A percentile compares a stretch with the other conserved stretches of the same genome.
Conservation (phyloP, 2,888 invertebrate species). For the Drosophila prolongata region DNA sequence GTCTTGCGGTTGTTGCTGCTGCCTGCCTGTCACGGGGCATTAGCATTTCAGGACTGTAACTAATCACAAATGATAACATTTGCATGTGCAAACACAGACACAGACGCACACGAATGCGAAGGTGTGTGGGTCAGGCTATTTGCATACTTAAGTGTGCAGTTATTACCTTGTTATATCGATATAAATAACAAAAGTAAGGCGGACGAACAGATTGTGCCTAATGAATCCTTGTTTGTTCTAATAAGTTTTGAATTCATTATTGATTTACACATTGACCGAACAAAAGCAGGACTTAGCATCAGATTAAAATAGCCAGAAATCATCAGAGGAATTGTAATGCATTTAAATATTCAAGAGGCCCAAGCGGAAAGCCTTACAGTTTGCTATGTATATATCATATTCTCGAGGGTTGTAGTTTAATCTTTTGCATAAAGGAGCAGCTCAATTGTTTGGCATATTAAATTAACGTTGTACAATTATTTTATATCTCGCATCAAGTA, state of each 20-base stretch:
- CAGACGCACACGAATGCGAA: slow-evolving; percentile 41
- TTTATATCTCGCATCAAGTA: slow-evolving; percentile 40
- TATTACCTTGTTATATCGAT: slow-evolving; percentile 81
- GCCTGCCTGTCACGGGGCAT: slow-evolving; percentile 52
- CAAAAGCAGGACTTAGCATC: slow-evolving; percentile 29
- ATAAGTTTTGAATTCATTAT: slow-evolving; percentile 74
- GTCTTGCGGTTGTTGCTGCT: slow-evolving; percentile 46
- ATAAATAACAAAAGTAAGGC: slow-evolving; percentile 63
- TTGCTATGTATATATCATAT: not conserved
- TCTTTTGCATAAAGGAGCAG: slow-evolving; percentile 8
- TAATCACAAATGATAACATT: slow-evolving; percentile 81
- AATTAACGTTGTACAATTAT: slow-evolving; percentile 4
- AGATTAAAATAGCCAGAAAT: slow-evolving; percentile 32
- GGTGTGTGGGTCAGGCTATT: slow-evolving; percentile 63
- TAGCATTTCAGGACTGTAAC: slow-evolving; percentile 73
- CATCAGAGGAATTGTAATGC: slow-evolving; percentile 25
- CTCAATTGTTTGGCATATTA: slow-evolving; percentile 19
- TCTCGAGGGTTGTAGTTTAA: slow-evolving; percentile 24
- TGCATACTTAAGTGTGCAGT: slow-evolving; percentile 82
- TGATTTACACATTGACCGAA: slow-evolving; percentile 54
- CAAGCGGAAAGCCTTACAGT: not conserved
- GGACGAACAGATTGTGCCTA: slow-evolving; percentile 61
- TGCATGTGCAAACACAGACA: slow-evolving; percentile 68
- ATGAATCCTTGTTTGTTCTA: slow-evolving; percentile 77
- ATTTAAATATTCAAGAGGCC: slow-evolving; percentile 19